A percentile compares a stretch with the other conserved stretches of the same genome.
Evolutionary conservation across 2,888 invertebrate genomes (phyloP).

Genomic region (Dryobota labecula): DNA sequence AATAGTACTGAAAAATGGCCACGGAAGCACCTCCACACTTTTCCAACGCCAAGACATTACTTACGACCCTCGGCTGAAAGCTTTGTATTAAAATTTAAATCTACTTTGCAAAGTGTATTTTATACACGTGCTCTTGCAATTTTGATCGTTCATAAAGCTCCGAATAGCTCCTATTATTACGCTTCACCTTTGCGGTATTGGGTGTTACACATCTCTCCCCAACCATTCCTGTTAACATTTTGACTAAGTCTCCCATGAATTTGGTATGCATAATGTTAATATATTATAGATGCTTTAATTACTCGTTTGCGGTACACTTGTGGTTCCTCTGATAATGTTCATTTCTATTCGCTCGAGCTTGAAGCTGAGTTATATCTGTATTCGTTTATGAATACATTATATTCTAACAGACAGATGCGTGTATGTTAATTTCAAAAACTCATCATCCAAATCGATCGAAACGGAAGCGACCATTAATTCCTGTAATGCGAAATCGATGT

Average conservation of each 20-base stretch:
- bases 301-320: slow-evolving; percentile 85
- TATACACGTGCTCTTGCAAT: slow-evolving; percentile 90
- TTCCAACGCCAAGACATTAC: slow-evolving; percentile 88
- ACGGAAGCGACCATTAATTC: slow-evolving; percentile 73
- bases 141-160: slow-evolving; percentile 90
- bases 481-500: slow-evolving; percentile 80
- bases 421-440: slow-evolving; percentile 58
- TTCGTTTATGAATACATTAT: slow-evolving; percentile 41
- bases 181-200: slow-evolving; percentile 88
- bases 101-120: slow-evolving; percentile 91
- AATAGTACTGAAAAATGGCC: slow-evolving; percentile 62
- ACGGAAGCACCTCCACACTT: slow-evolving; percentile 80
- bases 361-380: slow-evolving; percentile 35
- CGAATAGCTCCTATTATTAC: slow-evolving; percentile 89
- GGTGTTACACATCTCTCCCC: slow-evolving; percentile 86
- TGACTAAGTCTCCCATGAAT: slow-evolving; percentile 85
- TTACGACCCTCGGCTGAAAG: slow-evolving; percentile 89
- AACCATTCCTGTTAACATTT: slow-evolving; percentile 82
- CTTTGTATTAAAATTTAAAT: slow-evolving; percentile 91
- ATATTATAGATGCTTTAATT: slow-evolving; percentile 89
- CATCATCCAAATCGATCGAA: slow-evolving; percentile 63
- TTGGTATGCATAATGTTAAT: slow-evolving; percentile 88
- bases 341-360: slow-evolving; percentile 71
- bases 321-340: slow-evolving; percentile 79
- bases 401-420: slow-evolving; percentile 55